Conservation (phyloP, 2,797 vertebrate species). For the Trematomus bernacchii region DNA sequence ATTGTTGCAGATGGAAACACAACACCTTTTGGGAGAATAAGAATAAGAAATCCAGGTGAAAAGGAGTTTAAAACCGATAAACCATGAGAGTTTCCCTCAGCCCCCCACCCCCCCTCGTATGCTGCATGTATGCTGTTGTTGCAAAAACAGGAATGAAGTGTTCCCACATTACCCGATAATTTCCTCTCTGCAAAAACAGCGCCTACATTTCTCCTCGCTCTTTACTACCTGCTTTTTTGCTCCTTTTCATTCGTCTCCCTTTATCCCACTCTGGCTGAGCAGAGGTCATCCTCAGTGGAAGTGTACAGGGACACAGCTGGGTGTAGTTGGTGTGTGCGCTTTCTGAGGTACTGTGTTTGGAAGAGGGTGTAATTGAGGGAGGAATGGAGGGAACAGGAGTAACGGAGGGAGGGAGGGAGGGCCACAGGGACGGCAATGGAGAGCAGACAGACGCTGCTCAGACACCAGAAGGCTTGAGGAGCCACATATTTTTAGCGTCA, state of each 20-base stretch:
- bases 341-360: conserved; percentile 70
- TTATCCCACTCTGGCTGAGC: conserved; percentile 76
- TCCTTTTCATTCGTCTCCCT: conserved; percentile 52
- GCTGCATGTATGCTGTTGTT: not conserved
- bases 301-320: conserved; percentile 86
- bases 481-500: conserved; percentile 90
- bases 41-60: conserved; percentile 8
- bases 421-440: conserved; percentile 84
- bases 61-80: not conserved
- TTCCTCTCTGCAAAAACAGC: conserved; percentile 41
- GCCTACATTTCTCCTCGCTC: conserved; percentile 37
- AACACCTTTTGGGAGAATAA: not conserved
- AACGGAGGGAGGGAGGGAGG: conserved; percentile 71
- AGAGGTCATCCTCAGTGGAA: conserved; percentile 86
- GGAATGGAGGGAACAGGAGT: conserved; percentile 82
- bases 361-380: conserved; percentile 86
- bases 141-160: conserved; percentile 14
- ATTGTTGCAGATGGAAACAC: conserved; percentile 16
- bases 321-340: conserved; percentile 72
- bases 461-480: conserved; percentile 91
- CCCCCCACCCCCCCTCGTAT: too few species aligned
- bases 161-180: not conserved
- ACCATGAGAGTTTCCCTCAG: not conserved
- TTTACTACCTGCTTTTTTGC: conserved; percentile 26
- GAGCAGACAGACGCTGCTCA: conserved; percentile 90